Evolutionary conservation across 2,888 invertebrate genomes (phyloP), one percentile per base, ranked within the genome.

Genomic region (Prenolepis imparis): DNA sequence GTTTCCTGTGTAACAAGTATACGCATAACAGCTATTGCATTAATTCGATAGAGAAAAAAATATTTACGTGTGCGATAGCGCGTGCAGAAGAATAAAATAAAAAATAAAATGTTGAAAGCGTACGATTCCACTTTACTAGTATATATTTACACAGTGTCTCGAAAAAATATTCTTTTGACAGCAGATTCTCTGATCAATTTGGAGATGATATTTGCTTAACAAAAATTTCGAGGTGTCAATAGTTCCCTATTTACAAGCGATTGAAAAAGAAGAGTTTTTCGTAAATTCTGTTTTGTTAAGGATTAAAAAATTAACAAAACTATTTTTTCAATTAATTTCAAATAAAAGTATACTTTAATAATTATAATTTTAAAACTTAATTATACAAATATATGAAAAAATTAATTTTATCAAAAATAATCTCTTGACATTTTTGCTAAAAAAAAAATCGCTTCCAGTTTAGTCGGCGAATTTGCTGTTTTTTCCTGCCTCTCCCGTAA

Each of bases 1-100:
- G n/a, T 44, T 75, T 66, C 52, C 57, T 21, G 57, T 32, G 44
- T 57, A 70, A 70, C 70, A 70, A 78, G 57, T 68, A 32, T 32
- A 15, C 41, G n/a, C 32, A 12, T 57, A 15, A 52, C 8, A 44
- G 6, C 9, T 57, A 61, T 36, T 18, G n/a, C 59, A 21, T 59
- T 59, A 59, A 36, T 59, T 32, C 8, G 32, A 61, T 12, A 28
- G 41, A 15, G 41, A 44, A 15, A 59, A 39, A 41, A 12, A 73
- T 21, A 12, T 52, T 36, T 18, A 21, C 39, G 12, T 12, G 24
- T n/a, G 5, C 52, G 24, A 5, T n/a, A 52, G 24, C 8, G 8
- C 44, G 4, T n/a, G 12, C 18, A 57, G 39, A 21, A 41, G 15
- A 41, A 67, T 18, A n/a, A 28, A 12, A 68, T 8, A 12, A 41